A percentile compares a stretch with the other conserved stretches of the same genome.
Conservation (phyloP, 2,797 vertebrate genomes). For the Protosalanx chinensis region DNA sequence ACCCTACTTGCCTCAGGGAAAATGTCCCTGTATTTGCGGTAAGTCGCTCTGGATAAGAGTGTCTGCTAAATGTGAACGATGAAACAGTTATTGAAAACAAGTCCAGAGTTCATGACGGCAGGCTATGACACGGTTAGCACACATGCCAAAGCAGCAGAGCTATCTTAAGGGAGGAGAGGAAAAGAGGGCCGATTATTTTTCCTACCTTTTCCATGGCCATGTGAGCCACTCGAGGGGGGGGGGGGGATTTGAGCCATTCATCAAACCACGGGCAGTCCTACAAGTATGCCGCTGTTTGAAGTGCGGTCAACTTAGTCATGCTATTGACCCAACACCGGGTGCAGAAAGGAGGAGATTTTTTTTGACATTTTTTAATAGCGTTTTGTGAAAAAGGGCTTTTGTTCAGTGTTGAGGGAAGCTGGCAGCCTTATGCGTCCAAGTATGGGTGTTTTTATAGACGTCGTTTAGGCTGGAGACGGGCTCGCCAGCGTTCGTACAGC, state of each 20-base stretch:
- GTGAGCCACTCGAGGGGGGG: slow-evolving; percentile 18
- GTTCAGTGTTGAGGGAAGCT: slow-evolving; percentile 24
- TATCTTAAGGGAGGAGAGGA: not conserved
- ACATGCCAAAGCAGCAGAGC: not conserved
- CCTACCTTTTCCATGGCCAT: slow-evolving; percentile 32
- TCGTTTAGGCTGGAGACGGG: slow-evolving; percentile 14
- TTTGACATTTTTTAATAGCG: not conserved
- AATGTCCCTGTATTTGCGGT: too few species aligned
- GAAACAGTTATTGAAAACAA: too few species aligned
- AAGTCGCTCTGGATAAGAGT: too few species aligned
- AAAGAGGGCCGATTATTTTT: slow-evolving; percentile 21
- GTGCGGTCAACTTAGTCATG: slow-evolving; percentile 34
- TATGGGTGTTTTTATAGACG: slow-evolving; percentile 19
- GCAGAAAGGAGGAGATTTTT: not conserved
- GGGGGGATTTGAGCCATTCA: slow-evolving; percentile 37
- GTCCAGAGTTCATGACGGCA: not conserved
- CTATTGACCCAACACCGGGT: slow-evolving; percentile 21
- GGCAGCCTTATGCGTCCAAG: slow-evolving; percentile 12
- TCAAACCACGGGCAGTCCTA: slow-evolving; percentile 37
- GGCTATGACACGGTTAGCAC: not conserved
- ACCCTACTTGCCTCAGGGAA: too few species aligned
- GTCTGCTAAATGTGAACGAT: too few species aligned
- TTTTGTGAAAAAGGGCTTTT: slow-evolving; percentile 33
- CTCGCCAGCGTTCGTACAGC: slow-evolving; percentile 14
- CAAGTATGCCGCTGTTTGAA: slow-evolving; percentile 37